These are phyloP conservation scores for Pygoscelis antarcticus DNA, from an alignment of 2,113 vertebrate genomes.

Conservation along the genomic window DNA sequence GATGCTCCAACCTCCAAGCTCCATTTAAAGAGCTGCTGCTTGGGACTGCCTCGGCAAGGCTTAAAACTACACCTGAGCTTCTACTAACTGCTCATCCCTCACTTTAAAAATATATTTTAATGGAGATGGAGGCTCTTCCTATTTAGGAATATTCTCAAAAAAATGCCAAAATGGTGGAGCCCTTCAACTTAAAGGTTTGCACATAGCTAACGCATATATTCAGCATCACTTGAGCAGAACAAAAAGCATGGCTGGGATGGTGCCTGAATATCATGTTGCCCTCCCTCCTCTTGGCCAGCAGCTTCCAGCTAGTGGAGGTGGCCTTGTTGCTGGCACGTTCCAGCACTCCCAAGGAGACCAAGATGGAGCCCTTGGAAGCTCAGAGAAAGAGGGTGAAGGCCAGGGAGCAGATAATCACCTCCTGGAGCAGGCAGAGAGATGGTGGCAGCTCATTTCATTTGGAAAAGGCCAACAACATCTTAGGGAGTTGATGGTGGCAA, in stretches of 20 bases:
- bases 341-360: background rate
- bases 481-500: background rate
- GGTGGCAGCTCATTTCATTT: background rate
- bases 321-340: background rate
- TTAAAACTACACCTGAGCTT: background rate
- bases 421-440: background rate
- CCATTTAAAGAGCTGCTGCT: background rate
- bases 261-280: background rate
- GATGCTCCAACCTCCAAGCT: background rate
- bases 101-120: background rate
- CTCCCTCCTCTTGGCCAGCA: background rate
- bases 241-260: background rate
- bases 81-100: background rate
- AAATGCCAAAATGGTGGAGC: background rate
- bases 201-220: background rate
- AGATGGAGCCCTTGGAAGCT: background rate
- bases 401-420: background rate
- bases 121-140: background rate
- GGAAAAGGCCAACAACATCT: background rate
- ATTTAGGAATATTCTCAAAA: background rate
- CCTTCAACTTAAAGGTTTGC: background rate
- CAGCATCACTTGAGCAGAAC: background rate
- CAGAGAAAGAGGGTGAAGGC: background rate
- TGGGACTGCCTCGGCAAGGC: background rate
- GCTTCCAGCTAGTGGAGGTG: background rate